These are phyloP conservation scores for Atta texana DNA, from an alignment of 1,140 invertebrate genomes.

Conservation along the genomic window DNA sequence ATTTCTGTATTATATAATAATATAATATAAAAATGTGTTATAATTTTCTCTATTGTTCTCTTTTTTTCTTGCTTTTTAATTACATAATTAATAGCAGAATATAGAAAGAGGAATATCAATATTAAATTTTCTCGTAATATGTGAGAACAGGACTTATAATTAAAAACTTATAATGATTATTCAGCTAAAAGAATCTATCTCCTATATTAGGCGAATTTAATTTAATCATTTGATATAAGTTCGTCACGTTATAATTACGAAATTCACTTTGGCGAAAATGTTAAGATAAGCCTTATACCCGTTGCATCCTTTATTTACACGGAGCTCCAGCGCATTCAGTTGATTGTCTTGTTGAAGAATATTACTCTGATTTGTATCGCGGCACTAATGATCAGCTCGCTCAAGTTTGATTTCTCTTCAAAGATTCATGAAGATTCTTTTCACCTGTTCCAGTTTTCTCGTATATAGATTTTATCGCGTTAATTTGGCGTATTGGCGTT, in stretches of 20 bases:
- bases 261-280: slow-evolving; percentile 43
- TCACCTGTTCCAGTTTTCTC: not conserved
- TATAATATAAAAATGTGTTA: no score
- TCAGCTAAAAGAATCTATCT: not conserved
- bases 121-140: not conserved
- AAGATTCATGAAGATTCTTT: slow-evolving; percentile 68
- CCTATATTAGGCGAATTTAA: slow-evolving; percentile 1
- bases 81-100: not conserved
- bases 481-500: slow-evolving; percentile 4
- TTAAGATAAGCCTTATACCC: slow-evolving; percentile 48
- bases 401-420: slow-evolving; percentile 63
- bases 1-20: not conserved
- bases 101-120: not conserved
- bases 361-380: slow-evolving; percentile 45
- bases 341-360: slow-evolving; percentile 71
- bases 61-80: not conserved
- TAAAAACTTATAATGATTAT: not conserved
- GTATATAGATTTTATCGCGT: not conserved
- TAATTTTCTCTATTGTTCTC: not conserved
- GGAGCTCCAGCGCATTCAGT: slow-evolving; percentile 33
- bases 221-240: not conserved
- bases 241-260: slow-evolving; percentile 2
- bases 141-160: not conserved
- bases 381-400: slow-evolving; percentile 55
- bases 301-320: slow-evolving; percentile 62